A percentile compares a stretch with the other conserved stretches of the same genome.
Conservation (phyloP, 1,140 invertebrate genomes). For the Aphaenogaster floridana region DNA sequence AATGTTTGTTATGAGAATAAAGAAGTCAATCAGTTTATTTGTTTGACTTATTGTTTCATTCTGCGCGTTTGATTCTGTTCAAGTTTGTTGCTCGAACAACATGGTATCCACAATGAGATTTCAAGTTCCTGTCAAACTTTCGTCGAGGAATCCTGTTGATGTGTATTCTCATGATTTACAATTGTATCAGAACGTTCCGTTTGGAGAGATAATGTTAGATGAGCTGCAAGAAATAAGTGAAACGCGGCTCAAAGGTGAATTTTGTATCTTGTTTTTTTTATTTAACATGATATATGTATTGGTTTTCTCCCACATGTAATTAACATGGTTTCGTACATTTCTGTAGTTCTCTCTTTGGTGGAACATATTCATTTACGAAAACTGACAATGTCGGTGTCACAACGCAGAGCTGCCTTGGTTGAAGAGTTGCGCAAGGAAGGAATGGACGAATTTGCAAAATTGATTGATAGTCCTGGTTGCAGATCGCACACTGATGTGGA, state of each 20-base stretch:
- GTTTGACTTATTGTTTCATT: not conserved
- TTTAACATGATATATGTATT: not conserved
- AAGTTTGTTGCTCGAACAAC: not conserved
- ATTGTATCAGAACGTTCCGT: slow-evolving; percentile 29
- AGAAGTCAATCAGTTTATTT: not conserved
- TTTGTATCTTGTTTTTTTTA: not conserved
- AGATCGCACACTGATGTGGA: slow-evolving; percentile 87
- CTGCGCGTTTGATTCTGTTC: not conserved
- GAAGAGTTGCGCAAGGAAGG: slow-evolving; percentile 21
- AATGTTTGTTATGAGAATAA: not conserved
- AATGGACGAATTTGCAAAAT: slow-evolving; percentile 26
- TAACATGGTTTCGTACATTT: not conserved
- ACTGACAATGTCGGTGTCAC: not conserved
- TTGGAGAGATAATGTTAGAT: not conserved
- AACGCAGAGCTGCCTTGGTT: slow-evolving; percentile 29
- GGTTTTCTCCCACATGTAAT: not conserved
- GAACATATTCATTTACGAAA: slow-evolving; percentile 33
- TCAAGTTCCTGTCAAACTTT: not conserved
- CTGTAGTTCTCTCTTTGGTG: slow-evolving; percentile 57
- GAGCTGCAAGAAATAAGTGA: slow-evolving; percentile 34
- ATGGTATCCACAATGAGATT: not conserved
- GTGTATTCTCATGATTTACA: slow-evolving; percentile 44
- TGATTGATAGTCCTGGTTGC: slow-evolving; percentile 83
- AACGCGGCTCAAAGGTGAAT: slow-evolving; percentile 42
- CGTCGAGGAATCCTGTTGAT: not conserved